Base-by-base conservation (phyloP, 30 jellyfish, hydroid and myxozoan species). In the Catostylus mosaicus region DNA sequence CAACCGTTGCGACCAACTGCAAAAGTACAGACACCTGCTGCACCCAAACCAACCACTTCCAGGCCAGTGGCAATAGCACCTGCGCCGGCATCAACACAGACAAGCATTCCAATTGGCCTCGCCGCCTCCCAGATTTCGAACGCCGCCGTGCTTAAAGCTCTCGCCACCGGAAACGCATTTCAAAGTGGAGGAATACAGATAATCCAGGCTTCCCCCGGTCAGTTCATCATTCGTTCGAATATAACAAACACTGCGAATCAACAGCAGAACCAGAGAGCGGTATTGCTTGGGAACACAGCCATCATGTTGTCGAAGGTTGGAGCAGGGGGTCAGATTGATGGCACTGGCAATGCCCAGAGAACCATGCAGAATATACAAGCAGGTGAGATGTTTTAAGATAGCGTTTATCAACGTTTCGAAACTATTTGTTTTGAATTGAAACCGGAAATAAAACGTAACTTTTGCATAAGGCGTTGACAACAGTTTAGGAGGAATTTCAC, bases 181-280 rank as follows among this genome's bases (percentile, higher is more conserved):
- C 91, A 77, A 27, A 76, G 81, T 68, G 91, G 93, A 20, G 97
- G 97, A 2, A 80, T 93, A 14, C 93, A 88, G 46, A 95, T 95
- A 19, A 56, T 93, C 31, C 96, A 83, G 64, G 94, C 97, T 29
- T 67, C 89, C 45, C 87, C 96, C 67, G 99, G 99, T 12, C 97
- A 93, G 84, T 93, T 93, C 77, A 82, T 93, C 35, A 93, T 93
- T 31, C 77, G 94, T 7, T 71, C 99, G 43, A 93, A 80, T 30
- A 82, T 67, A 6, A 43, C 71, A 20, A 36, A 37, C 31, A 63
- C 85, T 32, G 81, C 80, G 11, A 60, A 45, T 63, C 84, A 67
- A 43, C 90, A 77, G 77, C 78, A 51, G 16, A 76, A 37, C 74
- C 81, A 68, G 63, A 75, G 87, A 32, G 89, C 88, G 18, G 89